Evolutionary conservation across 2,797 vertebrate species (phyloP), one percentile per base, ranked within the genome.

Genomic region (Hydrolagus colliei): DNA sequence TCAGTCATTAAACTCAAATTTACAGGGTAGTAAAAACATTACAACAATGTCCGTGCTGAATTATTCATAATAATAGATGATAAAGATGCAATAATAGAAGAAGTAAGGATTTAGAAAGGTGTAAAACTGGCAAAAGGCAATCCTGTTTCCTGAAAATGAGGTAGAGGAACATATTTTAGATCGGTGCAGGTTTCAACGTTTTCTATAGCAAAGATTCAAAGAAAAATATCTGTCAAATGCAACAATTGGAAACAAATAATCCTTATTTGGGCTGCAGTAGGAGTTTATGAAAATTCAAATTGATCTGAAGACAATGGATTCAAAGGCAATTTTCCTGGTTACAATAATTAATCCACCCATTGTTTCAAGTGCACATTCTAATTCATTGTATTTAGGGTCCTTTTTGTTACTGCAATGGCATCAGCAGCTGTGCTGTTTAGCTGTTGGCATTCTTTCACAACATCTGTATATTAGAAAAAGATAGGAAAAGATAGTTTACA

Each of bases 391-490:
- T 92, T 93, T 89, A 93, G 90, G 9, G 92, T 93, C 88, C 92
- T 91, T 88, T 95, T 93, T 2, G 93, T 95, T 88, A 95, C 94
- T 0, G 93, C 93, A 88, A 95, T 95, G 0, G 94, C 88, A 82
- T 94, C 93, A 74, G 93, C 91, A 85, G 95, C 95, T 91, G 93
- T 93, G 90, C 93, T 95, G 90, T 95, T 95, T 74, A 95, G 93
- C 86, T 95, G 93, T 88, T 93, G 91, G 92, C 95, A 95, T 92
- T 95, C 95, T 88, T 95, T 94, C 87, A 95, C 92, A 88, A 95
- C 92, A 89, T 94, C 95, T 95, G 91, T 73, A 52, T 76, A 86
- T 85, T 86, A 9, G 87, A 22, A 84, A 79, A 75, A 74, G 3
- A 52, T 52, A 59, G 41, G n/a, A 72, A 20, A 5, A 27, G 68